Base-by-base conservation (phyloP, 2,888 invertebrate species). In the Spisula subtruncata region DNA sequence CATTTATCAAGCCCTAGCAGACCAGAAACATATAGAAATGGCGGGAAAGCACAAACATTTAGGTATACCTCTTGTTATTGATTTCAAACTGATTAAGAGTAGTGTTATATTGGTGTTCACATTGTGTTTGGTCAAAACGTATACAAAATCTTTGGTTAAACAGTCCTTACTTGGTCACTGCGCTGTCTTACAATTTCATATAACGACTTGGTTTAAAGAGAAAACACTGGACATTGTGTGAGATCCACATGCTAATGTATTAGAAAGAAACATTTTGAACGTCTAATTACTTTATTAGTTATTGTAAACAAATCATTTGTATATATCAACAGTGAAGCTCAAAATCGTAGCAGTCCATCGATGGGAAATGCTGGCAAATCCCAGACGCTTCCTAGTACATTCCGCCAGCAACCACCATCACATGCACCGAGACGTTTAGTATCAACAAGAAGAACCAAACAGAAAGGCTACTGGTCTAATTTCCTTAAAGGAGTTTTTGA, bases 381-480 rank as follows among this genome's bases (percentile, higher is more conserved):
- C 51, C 85, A 85, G 25, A 35, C 75, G 32, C 41, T 48, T n/a
- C 71, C 89, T 8, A 51, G 25, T 56, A 81, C 29, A 56, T 87
- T 20, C 81, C 89, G 82, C 81, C 75, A 75, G 18, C 32, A 35
- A 35, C 32, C 1, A 75, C 32, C 35, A 16, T 18, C 35, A 14
- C 60, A 60, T 2, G 71, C 84, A 12, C 80, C 85, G 6, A 85
- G 60, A 71, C 86, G 94, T 71, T 86, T 91, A 79, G 46, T 89
- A 5, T 93, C 94, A 12, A 87, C 86, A 5, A 89, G 93, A 8
- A 83, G 93, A 48, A 94, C 93, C 25, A 94, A 94, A 81, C 93
- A 94, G 35, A 94, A 94, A 35, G 94, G 95, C n/a, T 96, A 95
- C 86, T 96, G 96, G 96, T 91, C 93, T 6, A 90, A 92, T 18